Evolutionary conservation across 1,140 invertebrate genomes (phyloP).

Genomic region (Drosophila sucinea): DNA sequence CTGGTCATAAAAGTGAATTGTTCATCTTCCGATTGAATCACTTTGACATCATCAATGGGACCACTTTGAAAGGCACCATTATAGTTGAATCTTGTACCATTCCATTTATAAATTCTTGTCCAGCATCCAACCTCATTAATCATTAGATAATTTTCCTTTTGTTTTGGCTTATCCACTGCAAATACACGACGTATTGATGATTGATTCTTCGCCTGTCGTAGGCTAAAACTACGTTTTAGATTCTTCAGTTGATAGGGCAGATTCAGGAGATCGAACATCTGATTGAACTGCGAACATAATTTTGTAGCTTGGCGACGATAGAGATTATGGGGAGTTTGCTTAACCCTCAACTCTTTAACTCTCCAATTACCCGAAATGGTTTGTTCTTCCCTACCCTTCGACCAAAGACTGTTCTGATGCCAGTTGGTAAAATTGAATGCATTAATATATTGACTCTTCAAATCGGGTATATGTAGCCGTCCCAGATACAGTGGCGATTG

Average conservation of each 20-base stretch:
- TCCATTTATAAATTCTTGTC: constrained; percentile 58
- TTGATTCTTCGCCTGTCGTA: constrained; percentile 32
- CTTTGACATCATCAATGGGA: constrained; percentile 56
- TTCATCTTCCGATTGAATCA: constrained; percentile 36
- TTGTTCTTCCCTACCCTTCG: constrained; percentile 36
- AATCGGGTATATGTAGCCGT: constrained; percentile 41
- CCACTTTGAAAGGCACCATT: constrained; percentile 55
- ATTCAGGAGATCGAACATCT: constrained; percentile 32
- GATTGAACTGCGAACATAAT: constrained; percentile 38
- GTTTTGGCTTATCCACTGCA: constrained; percentile 23
- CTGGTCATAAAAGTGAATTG: constrained; percentile 68
- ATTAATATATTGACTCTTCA: constrained; percentile 52
- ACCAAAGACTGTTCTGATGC: constrained; percentile 59
- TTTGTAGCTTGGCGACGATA: constrained; percentile 48
- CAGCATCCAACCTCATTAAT: constrained; percentile 64
- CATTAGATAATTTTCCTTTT: constrained; percentile 48
- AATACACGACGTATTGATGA: constrained; percentile 55
- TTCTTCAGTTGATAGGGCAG: constrained; percentile 58
- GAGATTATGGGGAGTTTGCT: constrained; percentile 30
- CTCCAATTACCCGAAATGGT: constrained; percentile 71
- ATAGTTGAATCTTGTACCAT: constrained; percentile 38
- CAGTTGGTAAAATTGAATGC: constrained; percentile 66
- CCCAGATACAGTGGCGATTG: constrained; percentile 67
- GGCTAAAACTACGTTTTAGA: constrained; percentile 32
- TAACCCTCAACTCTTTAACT: constrained; percentile 55